Evolutionary conservation across 2,888 invertebrate genomes (phyloP), one percentile per base, ranked within the genome.

Genomic region (Chorisops tibialis): DNA sequence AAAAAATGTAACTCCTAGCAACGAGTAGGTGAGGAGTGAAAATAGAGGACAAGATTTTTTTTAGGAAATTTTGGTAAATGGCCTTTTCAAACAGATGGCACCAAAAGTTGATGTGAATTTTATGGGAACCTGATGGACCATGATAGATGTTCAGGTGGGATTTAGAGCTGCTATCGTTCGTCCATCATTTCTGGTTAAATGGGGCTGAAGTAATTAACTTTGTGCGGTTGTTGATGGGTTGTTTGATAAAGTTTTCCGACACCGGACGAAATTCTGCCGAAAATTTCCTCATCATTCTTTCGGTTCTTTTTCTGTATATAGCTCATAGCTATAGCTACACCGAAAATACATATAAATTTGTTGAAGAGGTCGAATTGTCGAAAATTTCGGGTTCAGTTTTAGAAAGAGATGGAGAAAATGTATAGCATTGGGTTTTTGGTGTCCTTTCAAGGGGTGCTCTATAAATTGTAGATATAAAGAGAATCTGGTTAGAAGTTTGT

Each of bases 121-220:
- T 35, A 22, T 45, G 37, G 18, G 51, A 43, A 47, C 43, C 50
- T 43, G 51, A 50, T 60, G 60, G 45, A 5, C 41, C 50, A 50
- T 60, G 60, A 60, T 60, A n/a, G 50, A 60, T 60, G 43, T 22
- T n/a, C 60, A 51, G 60, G 51, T 60, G 51, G 21, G 50, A 14
- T 30, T 45, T 18, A 18, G 56, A 45, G 35, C 30, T 18, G 14
- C 35, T 45, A 56, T 56, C 56, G 30, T 30, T 43, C 45, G 43
- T 35, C 56, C 30, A 56, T 56, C 30, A 56, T 56, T 56, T 39
- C 43, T 30, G 56, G 56, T 43, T 30, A 56, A 56, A 56, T 56
- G 56, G 43, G 56, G 43, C 56, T 35, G 56, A 45, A 43, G 56
- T 56, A 56, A 56, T 56, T 56, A 56, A 56, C 56, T 56, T 56